These are phyloP conservation scores for Sabatieria punctata DNA, from an alignment of 2,888 invertebrate species.

Conservation along the genomic window DNA sequence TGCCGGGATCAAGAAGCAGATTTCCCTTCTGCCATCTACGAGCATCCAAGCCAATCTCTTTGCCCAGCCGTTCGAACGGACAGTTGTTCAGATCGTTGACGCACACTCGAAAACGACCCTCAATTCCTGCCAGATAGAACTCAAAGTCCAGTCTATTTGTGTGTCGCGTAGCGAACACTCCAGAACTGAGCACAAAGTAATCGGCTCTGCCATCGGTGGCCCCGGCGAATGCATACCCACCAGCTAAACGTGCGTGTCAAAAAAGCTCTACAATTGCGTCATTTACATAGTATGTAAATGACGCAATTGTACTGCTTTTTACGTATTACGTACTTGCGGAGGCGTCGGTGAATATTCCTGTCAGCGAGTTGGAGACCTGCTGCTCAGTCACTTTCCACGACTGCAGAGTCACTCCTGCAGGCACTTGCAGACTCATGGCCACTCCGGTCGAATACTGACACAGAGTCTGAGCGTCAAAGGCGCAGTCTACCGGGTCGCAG, in stretches of 20 bases:
- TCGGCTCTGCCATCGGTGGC: constrained; percentile 12
- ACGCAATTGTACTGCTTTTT: no score
- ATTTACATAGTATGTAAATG: no score
- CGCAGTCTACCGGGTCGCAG: no score
- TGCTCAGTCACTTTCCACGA: constrained; percentile 15
- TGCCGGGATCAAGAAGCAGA: constrained; percentile 15
- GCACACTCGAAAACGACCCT: constrained; percentile 22
- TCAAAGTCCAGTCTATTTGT: constrained; percentile 16
- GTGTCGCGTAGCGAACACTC: constrained; percentile 10
- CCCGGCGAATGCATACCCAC: constrained; percentile 16
- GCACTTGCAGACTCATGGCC: not conserved
- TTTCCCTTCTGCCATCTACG: constrained; percentile 19
- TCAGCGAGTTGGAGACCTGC: constrained; percentile 17
- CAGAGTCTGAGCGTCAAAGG: constrained; percentile 15
- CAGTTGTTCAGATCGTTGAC: constrained; percentile 18
- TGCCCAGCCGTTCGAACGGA: constrained; percentile 17
- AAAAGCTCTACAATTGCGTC: no score
- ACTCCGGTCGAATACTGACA: constrained; percentile 16
- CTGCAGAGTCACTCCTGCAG: constrained; percentile 10
- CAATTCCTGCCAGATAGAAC: constrained; percentile 19
- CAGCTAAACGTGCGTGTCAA: constrained; percentile 15
- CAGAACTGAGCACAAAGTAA: constrained; percentile 13
- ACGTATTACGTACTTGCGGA: constrained; percentile 4
- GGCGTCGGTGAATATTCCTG: constrained; percentile 19
- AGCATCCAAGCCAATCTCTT: constrained; percentile 17